Base-by-base conservation (phyloP, 1,140 invertebrate species). In the Chrysopa pallens region DNA sequence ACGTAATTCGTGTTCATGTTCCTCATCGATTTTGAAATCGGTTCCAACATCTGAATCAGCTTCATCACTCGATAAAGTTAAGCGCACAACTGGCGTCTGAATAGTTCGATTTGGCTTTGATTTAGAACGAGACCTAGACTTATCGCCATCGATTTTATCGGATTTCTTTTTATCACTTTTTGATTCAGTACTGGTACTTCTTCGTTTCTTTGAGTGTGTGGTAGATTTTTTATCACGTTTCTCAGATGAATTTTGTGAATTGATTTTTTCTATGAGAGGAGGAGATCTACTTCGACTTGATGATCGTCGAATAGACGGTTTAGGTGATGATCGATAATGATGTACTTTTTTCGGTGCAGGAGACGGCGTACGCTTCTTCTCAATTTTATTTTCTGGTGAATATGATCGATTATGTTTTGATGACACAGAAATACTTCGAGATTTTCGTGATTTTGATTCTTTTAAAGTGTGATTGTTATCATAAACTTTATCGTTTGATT, bases 61-160 rank as follows among this genome's bases (percentile, higher is more conserved):
- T 45, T 74, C 71, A 31, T 52, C 55, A 8, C 74, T 76, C 1
- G 73, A 76, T 12, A 69, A 66, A 36, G 74, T 57, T 46, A 81
- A 54, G 45, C 75, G 74, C 0, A 77, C 74, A 5, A 69, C 65
- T 6, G 68, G 62, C 13, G 68, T 61, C 1, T 61, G 67, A 42
- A 63, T 64, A 40, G 56, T 58, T 13, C 52, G 54, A 5, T 53
- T 48, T 7, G 40, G 35, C 29, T 49, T 40, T 2, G 52, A 42
- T 5, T 43, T 46, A 31, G 48, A 51, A n/a, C 43, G 42, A 27
- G 35, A 28, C 6, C 33, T 29, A 6, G 29, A 36, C 36, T 47
- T 46, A 6, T 43, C 42, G 31, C 6, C 8, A 23, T 42, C 56
- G 54, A 61, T 48, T 57, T 57, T 23, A 23, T 23, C 17, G 5